Conservation (phyloP, 2,113 vertebrate species). For the Alouatta palliata region DNA sequence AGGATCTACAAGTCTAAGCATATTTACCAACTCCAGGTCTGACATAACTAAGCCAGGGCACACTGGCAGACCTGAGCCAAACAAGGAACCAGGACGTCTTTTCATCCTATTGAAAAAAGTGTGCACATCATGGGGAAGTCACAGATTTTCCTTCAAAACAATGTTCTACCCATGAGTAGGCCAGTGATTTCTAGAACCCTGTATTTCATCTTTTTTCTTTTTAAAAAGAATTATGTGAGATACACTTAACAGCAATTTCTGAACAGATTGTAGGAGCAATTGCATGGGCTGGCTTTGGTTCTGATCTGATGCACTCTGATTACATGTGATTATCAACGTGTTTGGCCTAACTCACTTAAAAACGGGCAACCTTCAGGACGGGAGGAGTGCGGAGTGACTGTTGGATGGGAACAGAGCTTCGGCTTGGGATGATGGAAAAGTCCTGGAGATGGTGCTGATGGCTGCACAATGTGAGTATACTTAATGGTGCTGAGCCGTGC, state of each 20-base stretch:
- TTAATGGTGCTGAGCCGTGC: rapidly evolving
- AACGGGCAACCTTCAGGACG: rapidly evolving
- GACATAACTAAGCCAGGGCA: too few species aligned
- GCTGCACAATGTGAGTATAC: rapidly evolving
- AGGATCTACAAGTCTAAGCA: neutral
- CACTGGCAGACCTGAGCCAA: too few species aligned
- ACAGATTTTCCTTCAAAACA: neutral
- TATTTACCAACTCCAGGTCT: neutral
- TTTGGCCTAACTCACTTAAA: neutral
- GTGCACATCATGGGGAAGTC: neutral
- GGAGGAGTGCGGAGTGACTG: rapidly evolving
- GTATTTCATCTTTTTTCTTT: neutral
- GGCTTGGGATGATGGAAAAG: rapidly evolving
- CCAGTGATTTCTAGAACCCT: neutral
- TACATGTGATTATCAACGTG: rapidly evolving
- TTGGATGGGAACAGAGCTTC: rapidly evolving
- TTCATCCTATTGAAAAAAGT: neutral
- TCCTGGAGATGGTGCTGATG: rapidly evolving
- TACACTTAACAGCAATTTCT: neutral
- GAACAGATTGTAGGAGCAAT: neutral
- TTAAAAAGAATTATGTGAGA: neutral
- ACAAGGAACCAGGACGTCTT: neutral
- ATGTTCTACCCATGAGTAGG: neutral
- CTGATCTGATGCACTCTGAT: rapidly evolving
- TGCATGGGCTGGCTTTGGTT: rapidly evolving